Base-by-base conservation (phyloP, 2,113 vertebrate species). In the Sebastes schlegelii region DNA sequence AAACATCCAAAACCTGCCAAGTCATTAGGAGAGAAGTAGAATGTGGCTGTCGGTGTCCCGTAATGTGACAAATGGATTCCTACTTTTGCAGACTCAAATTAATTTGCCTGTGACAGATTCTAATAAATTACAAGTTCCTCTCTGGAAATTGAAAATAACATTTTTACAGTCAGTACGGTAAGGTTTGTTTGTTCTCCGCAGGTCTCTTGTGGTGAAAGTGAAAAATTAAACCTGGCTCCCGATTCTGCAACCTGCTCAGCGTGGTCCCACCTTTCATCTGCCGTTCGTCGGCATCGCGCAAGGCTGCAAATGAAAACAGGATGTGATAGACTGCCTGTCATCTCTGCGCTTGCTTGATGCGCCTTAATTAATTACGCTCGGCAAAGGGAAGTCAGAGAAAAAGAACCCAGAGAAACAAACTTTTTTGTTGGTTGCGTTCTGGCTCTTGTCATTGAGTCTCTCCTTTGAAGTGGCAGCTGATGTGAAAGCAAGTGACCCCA, bases 281-380 rank as follows among this genome's bases (percentile, higher is more conserved):
- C 57, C 45, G 63, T 49, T 65, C 21, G 34, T 75, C 81, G 13
- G 77, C 64, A 55, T 45, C 2, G n/a, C 34, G 21, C 5, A 1
- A 75, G 46, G 34, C 81, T 75, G 55, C 49, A 13, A 77, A 68
- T 70, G 74, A 77, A 86, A 83, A 62, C 64, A 71, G 72, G 58
- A 74, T 40, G 77, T 80, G 83, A 88, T 79, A 55, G 84, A 92
- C 80, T 77, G 64, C 80, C 86, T 90, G 88, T 88, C 87, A 84
- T 83, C 34, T 61, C 65, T 23, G 26, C 43, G n/a, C 48, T 78
- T 2, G 19, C 77, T 57, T 76, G 76, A 89, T 77, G 63, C 40
- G 46, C 84, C 84, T 85, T 89, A 79, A 84, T 91, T 92, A 93
- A 93, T 91, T 91, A 70, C 60, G 17, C 46, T 74, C 12, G 8